Percentiles rank a stretch among this genome's conserved stretches.
phyloP scores from a whole-genome alignment of 2,888 invertebrate genomes.

The Camptogramma bilineatum region DNA sequence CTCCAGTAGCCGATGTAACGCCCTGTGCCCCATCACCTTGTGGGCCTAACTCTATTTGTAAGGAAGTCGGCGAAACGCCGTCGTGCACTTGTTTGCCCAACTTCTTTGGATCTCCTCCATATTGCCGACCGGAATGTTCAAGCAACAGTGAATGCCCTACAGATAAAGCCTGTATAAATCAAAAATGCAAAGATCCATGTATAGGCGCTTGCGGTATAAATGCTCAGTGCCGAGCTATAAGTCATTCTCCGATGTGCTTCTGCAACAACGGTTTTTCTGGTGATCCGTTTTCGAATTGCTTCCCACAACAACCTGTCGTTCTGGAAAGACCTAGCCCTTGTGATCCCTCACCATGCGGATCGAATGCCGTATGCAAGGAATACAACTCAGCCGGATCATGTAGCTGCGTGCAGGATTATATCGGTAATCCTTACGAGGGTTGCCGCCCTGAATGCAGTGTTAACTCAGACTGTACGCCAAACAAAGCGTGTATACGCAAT shows the following conservation, averaged over 20 bases:
- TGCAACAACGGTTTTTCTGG: constrained; percentile 88
- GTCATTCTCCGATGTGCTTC: constrained; percentile 91
- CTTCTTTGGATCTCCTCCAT: constrained; percentile 90
- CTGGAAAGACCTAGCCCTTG: constrained; percentile 84
- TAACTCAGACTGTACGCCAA: constrained; percentile 89
- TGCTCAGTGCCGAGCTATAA: constrained; percentile 89
- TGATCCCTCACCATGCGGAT: constrained; percentile 87
- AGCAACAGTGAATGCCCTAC: constrained; percentile 89
- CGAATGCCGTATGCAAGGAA: constrained; percentile 87
- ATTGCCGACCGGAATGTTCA: constrained; percentile 90
- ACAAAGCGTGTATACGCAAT: constrained; percentile 89
- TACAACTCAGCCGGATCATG: constrained; percentile 87
- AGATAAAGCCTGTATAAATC: constrained; percentile 87
- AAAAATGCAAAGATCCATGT: constrained; percentile 89
- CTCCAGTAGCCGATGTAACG: constrained; percentile 80
- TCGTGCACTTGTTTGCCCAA: constrained; percentile 89
- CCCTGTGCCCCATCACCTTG: constrained; percentile 90
- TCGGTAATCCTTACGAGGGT: constrained; percentile 92
- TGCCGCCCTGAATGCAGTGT: constrained; percentile 91
- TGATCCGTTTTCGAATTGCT: constrained; percentile 88
- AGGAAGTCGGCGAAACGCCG: constrained; percentile 84
- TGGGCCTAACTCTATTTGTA: constrained; percentile 87
- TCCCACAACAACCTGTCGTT: constrained; percentile 67
- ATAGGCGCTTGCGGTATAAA: constrained; percentile 89
- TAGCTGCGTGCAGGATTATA: constrained; percentile 88